Base-by-base conservation (phyloP, 2,888 invertebrate species). In the Aphidius colemani region DNA sequence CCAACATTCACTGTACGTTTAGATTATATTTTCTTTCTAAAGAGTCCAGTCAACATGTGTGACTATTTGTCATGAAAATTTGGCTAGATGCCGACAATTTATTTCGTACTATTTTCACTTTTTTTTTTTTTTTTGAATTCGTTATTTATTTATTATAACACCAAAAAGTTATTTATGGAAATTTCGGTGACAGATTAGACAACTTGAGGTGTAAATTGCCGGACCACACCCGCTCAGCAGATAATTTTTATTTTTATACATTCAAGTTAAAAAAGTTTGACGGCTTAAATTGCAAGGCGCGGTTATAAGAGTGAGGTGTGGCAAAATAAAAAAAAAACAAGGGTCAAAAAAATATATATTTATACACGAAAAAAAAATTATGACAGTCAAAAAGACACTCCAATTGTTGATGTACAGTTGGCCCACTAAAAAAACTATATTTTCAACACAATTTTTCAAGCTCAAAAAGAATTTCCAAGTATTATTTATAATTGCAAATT, bases 51-150 rank as follows among this genome's bases (percentile, higher is more conserved):
- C 30, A 30, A 30, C 30, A 30, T 30, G 5, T 30, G 30, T 30
- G 30, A 18, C 30, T 30, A 30, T 30, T 30, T 30, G 30, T 30
- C 30, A 30, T 30, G 3, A 30, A 30, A 30, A 30, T 40, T 40
- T 55, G 55, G 55, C 55, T 40, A 55, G 13, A 40, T 55, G 55
- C 55, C 55, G 41, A 43, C 55, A 55, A 13, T 55, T 30, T 55
- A 39, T 51, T 30, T 51, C 10, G 39, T 51, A 30, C 30, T 7
- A 51, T 51, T 51, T 55, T 30, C 30, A 30, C 5, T 30, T 30
- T 55, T 43, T 55, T 41, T 55, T 43, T 13, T 39, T 39, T 45
- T 45, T 30, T 6, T 39, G 2, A 2, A 18, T 10, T 30, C 10
- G n/a, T 11, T 10, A 40, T n/a, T 41, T 55, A 55, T 55, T 55